A percentile compares a stretch with the other conserved stretches of the same genome.
Conservation (phyloP, 2,888 invertebrate species). For the Folsomia manolachei region DNA sequence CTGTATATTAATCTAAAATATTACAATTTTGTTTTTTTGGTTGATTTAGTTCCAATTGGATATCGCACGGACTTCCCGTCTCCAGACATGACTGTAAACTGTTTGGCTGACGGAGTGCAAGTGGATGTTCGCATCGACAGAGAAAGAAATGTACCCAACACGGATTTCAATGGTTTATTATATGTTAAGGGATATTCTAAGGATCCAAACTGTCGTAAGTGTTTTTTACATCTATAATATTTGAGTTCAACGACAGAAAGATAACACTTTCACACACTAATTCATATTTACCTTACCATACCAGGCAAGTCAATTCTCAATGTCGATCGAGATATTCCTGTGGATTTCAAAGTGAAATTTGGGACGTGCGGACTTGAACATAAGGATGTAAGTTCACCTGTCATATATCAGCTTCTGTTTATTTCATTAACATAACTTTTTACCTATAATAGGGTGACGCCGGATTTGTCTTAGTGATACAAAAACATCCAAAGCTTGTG, state of each 20-base stretch:
- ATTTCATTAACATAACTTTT: slow-evolving; percentile 16
- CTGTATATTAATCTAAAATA: neutral
- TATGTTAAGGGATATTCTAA: slow-evolving; percentile 94
- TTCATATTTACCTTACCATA: no score
- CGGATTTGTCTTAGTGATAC: slow-evolving; percentile 89
- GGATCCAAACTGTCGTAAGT: slow-evolving; percentile 82
- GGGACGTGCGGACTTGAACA: slow-evolving; percentile 89
- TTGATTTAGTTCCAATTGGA: slow-evolving; percentile 25
- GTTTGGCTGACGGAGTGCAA: slow-evolving; percentile 86
- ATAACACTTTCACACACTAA: no score
- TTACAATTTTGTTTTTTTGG: neutral
- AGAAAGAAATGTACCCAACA: slow-evolving; percentile 53
- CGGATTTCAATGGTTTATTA: slow-evolving; percentile 80
- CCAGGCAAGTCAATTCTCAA: slow-evolving; percentile 70
- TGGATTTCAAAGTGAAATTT: slow-evolving; percentile 83
- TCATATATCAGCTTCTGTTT: neutral
- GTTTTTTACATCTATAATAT: no score
- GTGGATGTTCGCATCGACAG: slow-evolving; percentile 69
- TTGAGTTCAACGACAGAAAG: no score
- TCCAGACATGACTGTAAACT: slow-evolving; percentile 82
- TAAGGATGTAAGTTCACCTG: slow-evolving; percentile 66
- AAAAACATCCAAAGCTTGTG: slow-evolving; percentile 91
- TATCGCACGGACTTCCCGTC: slow-evolving; percentile 74
- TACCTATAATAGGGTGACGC: slow-evolving; percentile 70
- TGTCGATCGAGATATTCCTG: slow-evolving; percentile 64